These are phyloP conservation scores for Drosophila elegans DNA, from an alignment of 1,140 invertebrate genomes.

Conservation along the genomic window DNA sequence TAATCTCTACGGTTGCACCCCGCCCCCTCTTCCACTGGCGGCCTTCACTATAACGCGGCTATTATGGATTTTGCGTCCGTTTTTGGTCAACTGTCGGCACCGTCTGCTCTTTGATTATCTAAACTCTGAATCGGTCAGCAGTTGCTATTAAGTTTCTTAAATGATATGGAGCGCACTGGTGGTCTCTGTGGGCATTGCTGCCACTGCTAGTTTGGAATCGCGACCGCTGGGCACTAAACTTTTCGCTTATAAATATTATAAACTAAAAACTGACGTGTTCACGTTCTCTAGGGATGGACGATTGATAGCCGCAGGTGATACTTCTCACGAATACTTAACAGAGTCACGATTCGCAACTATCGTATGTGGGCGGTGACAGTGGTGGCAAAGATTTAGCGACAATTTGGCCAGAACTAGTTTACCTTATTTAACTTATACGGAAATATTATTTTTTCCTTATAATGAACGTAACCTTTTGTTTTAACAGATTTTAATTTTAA, in stretches of 20 bases:
- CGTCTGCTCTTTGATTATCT: not conserved
- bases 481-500: too few relatives aligned
- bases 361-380: not conserved
- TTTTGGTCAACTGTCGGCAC: slow-evolving; percentile 43
- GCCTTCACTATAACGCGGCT: slow-evolving; percentile 35
- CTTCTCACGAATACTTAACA: not conserved
- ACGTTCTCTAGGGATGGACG: slow-evolving; percentile 26
- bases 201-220: slow-evolving; percentile 27
- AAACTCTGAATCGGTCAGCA: not conserved
- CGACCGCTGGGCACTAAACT: slow-evolving; percentile 35
- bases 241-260: slow-evolving; percentile 67
- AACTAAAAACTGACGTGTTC: slow-evolving; percentile 73
- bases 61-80: slow-evolving; percentile 45
- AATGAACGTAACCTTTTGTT: too few relatives aligned
- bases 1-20: slow-evolving; percentile 50
- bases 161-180: slow-evolving; percentile 3
- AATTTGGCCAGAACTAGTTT: not conserved
- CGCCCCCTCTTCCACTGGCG: slow-evolving; percentile 3
- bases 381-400: too few relatives aligned
- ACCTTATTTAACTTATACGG: too few relatives aligned
- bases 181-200: slow-evolving; percentile 44
- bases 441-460: too few relatives aligned
- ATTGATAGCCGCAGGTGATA: slow-evolving; percentile 12
- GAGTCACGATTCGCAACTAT: slow-evolving; percentile 14
- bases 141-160: not conserved